These are phyloP conservation scores for Pristionchus arcanus DNA, from an alignment of 2,888 invertebrate genomes.

Conservation along the genomic window DNA sequence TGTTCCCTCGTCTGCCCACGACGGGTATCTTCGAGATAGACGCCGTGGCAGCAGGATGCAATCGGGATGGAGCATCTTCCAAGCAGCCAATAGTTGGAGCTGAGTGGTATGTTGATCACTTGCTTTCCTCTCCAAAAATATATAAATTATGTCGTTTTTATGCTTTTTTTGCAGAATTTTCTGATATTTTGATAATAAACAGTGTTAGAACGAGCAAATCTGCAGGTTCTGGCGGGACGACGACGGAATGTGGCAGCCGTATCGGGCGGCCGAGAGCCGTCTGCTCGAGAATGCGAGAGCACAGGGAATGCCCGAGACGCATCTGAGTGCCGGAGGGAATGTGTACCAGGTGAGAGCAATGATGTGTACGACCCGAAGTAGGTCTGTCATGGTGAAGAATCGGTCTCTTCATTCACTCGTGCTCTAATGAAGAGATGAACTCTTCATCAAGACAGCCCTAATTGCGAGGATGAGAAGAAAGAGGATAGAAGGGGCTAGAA, in stretches of 20 bases:
- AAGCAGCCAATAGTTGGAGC: neutral
- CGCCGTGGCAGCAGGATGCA: conserved; percentile 82
- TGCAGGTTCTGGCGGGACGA: conserved; percentile 62
- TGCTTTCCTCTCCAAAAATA: too few species aligned
- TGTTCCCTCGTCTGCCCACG: conserved; percentile 95
- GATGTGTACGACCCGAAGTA: neutral
- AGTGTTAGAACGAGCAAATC: neutral
- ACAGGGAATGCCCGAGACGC: conserved; percentile 5
- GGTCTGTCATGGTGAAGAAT: neutral
- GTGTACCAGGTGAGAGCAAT: neutral
- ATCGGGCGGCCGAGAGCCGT: conserved; percentile 57
- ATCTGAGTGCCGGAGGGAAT: neutral
- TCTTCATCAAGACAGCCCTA: too few species aligned
- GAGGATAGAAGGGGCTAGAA: neutral
- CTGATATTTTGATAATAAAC: too few species aligned
- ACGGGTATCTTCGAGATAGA: conserved; percentile 97
- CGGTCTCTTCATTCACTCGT: neutral
- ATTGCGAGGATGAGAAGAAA: neutral
- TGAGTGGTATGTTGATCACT: conserved; percentile 11
- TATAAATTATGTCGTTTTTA: too few species aligned
- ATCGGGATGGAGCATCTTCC: neutral
- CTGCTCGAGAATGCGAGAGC: conserved; percentile 59
- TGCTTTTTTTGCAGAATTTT: neutral
- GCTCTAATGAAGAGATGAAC: neutral
- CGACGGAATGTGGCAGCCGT: conserved; percentile 59